These are phyloP conservation scores for Tenualosa thibaudeaui DNA, from an alignment of 2,797 vertebrate genomes.

Conservation along the genomic window DNA sequence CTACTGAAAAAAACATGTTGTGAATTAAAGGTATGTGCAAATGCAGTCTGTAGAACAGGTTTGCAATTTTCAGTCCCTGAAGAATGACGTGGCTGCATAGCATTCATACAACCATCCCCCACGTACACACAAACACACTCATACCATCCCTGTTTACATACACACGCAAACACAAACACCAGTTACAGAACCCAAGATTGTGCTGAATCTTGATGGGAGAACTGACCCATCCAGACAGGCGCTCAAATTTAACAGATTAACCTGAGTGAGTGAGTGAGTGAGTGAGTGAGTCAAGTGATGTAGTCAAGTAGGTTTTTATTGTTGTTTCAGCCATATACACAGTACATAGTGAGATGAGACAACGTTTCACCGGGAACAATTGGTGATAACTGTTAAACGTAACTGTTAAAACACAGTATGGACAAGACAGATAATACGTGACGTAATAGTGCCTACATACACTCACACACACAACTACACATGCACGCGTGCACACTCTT, in stretches of 20 bases:
- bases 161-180: neutral
- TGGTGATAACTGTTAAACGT: too few relatives aligned
- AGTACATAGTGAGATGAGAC: too few relatives aligned
- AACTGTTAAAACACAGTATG: too few relatives aligned
- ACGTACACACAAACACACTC: neutral
- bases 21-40: neutral
- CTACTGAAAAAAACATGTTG: neutral
- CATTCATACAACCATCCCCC: neutral
- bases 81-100: neutral
- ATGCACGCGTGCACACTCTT: too few relatives aligned
- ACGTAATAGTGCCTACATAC: too few relatives aligned
- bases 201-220: constrained; percentile 54
- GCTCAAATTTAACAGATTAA: constrained; percentile 50
- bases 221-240: constrained; percentile 54
- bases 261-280: constrained; percentile 49
- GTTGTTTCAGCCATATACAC: too few relatives aligned
- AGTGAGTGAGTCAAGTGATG: too few relatives aligned
- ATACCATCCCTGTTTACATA: constrained; percentile 1
- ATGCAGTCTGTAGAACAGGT: neutral
- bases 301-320: too few relatives aligned
- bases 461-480: too few relatives aligned
- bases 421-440: too few relatives aligned
- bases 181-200: constrained; percentile 49
- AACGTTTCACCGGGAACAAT: too few relatives aligned
- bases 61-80: neutral